Evolutionary conservation across 1,140 invertebrate species (phyloP), one percentile per base, ranked within the genome.

Genomic region (Berghia stephanieae): DNA sequence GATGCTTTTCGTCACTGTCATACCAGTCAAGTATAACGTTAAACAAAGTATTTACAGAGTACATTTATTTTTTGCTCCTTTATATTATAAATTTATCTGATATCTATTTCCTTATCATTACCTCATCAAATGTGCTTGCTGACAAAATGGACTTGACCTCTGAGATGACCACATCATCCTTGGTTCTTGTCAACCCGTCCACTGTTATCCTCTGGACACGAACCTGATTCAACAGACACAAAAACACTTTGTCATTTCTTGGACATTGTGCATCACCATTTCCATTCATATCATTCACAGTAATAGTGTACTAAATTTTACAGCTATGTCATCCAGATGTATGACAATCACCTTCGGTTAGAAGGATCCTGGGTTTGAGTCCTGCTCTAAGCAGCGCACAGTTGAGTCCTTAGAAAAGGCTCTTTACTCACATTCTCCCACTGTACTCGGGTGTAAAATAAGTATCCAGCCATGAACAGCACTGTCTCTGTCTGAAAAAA

Each of bases 131-230:
- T 34, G 76, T 85, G 13, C 76, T 71, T 55, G 85, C 80, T 46
- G 60, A 34, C 42, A 86, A 80, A 31, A 85, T 73, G 31, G 78
- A 72, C 40, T 80, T 89, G 0, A 96, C 91, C 80, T 93, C 92
- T 70, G 92, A 91, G 72, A 92, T 91, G n/a, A 97, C 88, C 69
- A 96, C 92, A 81, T 96, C 95, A 90, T 96, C 93, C 87, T 95
- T 95, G 0, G 95, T 96, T 75, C 94, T 88, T n/a, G 84, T 90
- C 16, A 96, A 86, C 1, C 95, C 95, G 87, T 96, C 94, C 63
- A 96, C 91, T 84, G 94, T 91, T 70, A 97, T 91, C 87, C 92
- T 92, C 80, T 95, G 94, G 0, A 96, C 95, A 82, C 93, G 90
- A 34, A 93, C 94, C 85, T 86, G 74, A n/a, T 78, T 55, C 27